phyloP scores from a whole-genome alignment of 2,888 invertebrate species.

The Urechis unicinctus region DNA sequence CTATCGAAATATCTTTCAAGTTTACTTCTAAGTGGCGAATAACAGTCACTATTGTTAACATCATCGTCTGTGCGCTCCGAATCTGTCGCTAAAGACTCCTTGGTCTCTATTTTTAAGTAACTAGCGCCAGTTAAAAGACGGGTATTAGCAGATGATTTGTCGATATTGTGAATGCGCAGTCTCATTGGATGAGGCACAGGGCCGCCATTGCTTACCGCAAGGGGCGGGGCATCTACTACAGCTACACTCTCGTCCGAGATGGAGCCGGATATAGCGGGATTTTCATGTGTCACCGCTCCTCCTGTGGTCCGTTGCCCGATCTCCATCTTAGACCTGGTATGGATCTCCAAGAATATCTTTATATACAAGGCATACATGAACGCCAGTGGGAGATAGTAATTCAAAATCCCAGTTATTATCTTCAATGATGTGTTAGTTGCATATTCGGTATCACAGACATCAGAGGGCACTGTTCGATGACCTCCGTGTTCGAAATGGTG shows the following conservation, averaged over 20 bases:
- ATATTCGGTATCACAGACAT: constrained; percentile 54
- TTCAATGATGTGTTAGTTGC: constrained; percentile 54
- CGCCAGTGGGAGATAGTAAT: constrained; percentile 54
- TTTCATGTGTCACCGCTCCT: neutral
- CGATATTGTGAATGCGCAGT: too few species aligned
- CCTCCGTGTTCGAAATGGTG: constrained; percentile 47
- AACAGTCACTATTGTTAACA: too few species aligned
- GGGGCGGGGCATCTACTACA: neutral
- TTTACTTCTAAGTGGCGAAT: too few species aligned
- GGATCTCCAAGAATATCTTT: constrained; percentile 53
- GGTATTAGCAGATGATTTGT: too few species aligned
- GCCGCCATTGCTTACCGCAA: neutral
- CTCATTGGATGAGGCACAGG: too few species aligned
- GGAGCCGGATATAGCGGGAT: neutral
- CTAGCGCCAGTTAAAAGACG: too few species aligned
- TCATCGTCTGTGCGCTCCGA: too few species aligned
- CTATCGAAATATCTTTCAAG: too few species aligned
- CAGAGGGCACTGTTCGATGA: constrained; percentile 31
- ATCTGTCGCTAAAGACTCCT: too few species aligned
- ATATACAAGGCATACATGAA: constrained; percentile 54
- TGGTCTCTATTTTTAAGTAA: too few species aligned
- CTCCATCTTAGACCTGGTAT: constrained; percentile 50
- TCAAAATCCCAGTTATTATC: constrained; percentile 53
- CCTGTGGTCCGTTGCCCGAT: constrained; percentile 38
- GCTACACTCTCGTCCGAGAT: neutral